Base-by-base conservation (phyloP, 2,797 vertebrate genomes). In the Acanthurus leucopareius region DNA sequence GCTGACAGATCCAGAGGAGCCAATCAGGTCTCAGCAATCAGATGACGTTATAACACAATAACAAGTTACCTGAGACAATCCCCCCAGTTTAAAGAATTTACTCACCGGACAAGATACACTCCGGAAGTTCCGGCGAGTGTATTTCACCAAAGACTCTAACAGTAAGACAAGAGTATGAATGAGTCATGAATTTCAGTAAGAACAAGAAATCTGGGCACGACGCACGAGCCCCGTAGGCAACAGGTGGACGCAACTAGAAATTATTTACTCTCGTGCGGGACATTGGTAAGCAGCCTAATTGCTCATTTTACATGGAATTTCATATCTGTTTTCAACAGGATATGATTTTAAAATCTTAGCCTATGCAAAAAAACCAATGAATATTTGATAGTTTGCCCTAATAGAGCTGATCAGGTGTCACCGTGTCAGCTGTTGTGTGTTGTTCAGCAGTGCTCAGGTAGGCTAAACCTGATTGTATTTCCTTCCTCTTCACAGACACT, bases 401-500 rank as follows among this genome's bases (percentile, higher is more conserved):
- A 82, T 91, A 56, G 69, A n/a, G 47, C 19, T 20, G 51, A 47
- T 64, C 38, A 44, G 35, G 59, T 83, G 28, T 75, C 77, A 22
- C 72, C 76, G 35, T 69, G 70, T 54, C 82, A 91, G 59, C 72
- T 88, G 73, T 35, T 32, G 53, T 87, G 66, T 80, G 69, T 94
- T 83, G 86, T 83, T 83, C 52, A 84, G 14, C 32, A 80, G 22
- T 42, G 60, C 64, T 83, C 75, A 60, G 76, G 82, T 32, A 32
- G 28, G 28, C 28, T 87, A 57, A 65, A 80, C 69, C 38, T 64
- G 54, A 66, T 66, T 66, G 35, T 16, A 49, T 45, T 62, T 52
- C 8, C 44, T 60, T 44, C 40, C 10, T 73, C 7, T 5, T 19
- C 42, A 25, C 17, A 15, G 38, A 28, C 19, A 54, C 7, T 16